These are phyloP conservation scores for Ophiodon elongatus DNA, from an alignment of 2,113 vertebrate genomes.

Conservation along the genomic window DNA sequence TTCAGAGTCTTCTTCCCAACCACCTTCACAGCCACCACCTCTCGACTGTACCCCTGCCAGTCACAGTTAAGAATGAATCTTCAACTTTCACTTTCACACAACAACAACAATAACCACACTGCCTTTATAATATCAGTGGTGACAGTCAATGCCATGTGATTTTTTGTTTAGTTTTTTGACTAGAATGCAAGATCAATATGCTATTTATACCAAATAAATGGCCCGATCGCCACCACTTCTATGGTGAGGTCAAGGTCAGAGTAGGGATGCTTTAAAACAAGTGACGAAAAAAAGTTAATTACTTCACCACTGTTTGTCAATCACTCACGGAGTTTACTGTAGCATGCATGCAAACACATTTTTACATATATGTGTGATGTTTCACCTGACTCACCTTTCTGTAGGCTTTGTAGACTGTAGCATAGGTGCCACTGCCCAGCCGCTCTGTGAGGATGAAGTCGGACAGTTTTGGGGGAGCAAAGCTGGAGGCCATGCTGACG, in stretches of 20 bases:
- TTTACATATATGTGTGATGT: too few relatives aligned
- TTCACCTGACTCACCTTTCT: slow-evolving; percentile 86
- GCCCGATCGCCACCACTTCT: neutral
- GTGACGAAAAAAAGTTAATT: neutral
- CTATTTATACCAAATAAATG: neutral
- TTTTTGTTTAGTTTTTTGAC: too few relatives aligned
- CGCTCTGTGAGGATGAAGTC: slow-evolving; percentile 94
- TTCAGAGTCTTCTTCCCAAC: slow-evolving; percentile 95
- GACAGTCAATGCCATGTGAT: neutral
- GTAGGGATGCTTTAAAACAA: neutral
- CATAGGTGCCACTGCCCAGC: slow-evolving; percentile 94
- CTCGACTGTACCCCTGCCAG: slow-evolving; percentile 88
- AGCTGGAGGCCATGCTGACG: slow-evolving; percentile 78
- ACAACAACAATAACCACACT: too few relatives aligned
- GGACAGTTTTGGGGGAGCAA: slow-evolving; percentile 90
- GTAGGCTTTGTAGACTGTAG: slow-evolving; percentile 96
- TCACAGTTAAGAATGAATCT: neutral
- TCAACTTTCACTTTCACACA: neutral
- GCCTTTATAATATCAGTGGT: neutral
- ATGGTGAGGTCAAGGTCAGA: neutral
- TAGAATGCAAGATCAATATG: neutral
- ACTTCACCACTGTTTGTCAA: neutral
- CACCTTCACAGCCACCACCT: slow-evolving; percentile 96
- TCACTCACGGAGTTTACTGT: neutral
- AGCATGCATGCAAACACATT: neutral